Base-by-base conservation (phyloP, 2,797 vertebrate species). In the Chloroceryle amazona region DNA sequence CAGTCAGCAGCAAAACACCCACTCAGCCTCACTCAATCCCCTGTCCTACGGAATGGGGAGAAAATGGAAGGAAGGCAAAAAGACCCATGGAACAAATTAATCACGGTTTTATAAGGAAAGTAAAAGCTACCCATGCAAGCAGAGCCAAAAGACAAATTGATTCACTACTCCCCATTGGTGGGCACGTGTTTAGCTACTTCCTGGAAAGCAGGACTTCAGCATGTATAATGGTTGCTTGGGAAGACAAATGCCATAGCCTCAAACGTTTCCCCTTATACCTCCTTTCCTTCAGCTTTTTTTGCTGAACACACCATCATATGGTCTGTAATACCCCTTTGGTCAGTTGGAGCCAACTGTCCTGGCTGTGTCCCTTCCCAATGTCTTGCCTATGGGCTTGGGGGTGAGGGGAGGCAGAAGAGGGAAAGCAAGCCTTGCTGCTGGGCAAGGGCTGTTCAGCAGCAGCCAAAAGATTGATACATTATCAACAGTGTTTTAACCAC, bases 271-370 rank as follows among this genome's bases (percentile, higher is more conserved):
- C 13, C 29, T 49, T 65, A 23, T 28, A 70, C 26, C 31, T 89
- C 47, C 17, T 63, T 65, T 21, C 65, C 39, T 68, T 62, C 42
- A 47, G 39, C 11, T 31, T 68, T 80, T 73, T 4, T 31, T 10
- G 2, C 58, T 68, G 42, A 62, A 26, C 44, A 75, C 0, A 0
- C 2, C 33, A 37, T 57, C 57, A 13, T 4, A 5, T 12, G 42
- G 16, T 29, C 60, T 94, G 74, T 51, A 80, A 70, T 68, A 62
- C 57, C 51, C 67, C 42, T 22, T 8, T 73, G 81, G n/a, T 75
- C 16, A 23, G 31, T 15, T 49, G 71, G 52, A 90, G 46, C 13
- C 62, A 42, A 62, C 62, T 82, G 29, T 57, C 22, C 31, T 47
- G n/a, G 16, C 60, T 41, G 54, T 46, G 22, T 29, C 19, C 18